Percentiles rank a stretch among this genome's conserved stretches.
Evolutionary conservation across 2,888 invertebrate genomes (phyloP).

Genomic region (Eulithis testata): DNA sequence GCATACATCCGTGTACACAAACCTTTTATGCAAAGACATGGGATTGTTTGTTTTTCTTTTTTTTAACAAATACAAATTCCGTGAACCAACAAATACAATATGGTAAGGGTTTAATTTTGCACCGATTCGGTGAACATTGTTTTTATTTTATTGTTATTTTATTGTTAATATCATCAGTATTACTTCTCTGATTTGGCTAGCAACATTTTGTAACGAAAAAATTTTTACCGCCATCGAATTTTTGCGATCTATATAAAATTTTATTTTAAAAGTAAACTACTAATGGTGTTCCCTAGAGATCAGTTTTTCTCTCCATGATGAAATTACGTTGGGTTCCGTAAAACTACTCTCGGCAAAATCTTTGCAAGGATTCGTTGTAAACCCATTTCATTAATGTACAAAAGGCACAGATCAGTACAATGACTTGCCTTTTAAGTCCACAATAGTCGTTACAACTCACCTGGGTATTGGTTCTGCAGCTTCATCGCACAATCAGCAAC

Average conservation of each 20-base stretch:
- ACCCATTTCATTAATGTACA: constrained; percentile 35
- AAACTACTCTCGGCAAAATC: neutral
- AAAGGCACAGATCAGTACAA: constrained; percentile 52
- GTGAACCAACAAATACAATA: neutral
- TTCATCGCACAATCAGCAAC: constrained; percentile 18
- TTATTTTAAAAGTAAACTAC: too few species aligned
- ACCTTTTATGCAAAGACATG: constrained; percentile 39
- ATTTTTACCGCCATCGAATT: too few species aligned
- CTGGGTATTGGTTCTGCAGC: constrained; percentile 48
- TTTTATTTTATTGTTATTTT: neutral
- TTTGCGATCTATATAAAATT: too few species aligned
- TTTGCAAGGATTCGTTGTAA: constrained; percentile 10
- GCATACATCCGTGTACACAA: constrained; percentile 49
- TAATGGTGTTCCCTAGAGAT: too few species aligned
- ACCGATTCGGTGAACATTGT: neutral
- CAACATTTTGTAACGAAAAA: too few species aligned
- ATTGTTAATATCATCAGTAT: neutral
- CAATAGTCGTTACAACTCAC: constrained; percentile 58
- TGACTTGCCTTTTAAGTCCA: constrained; percentile 59
- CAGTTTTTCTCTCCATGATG: too few species aligned
- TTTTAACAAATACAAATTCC: constrained; percentile 15
- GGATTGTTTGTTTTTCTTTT: constrained; percentile 29
- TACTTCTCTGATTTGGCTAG: too few species aligned
- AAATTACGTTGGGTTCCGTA: too few species aligned
- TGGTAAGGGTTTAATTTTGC: neutral